Percentiles rank a stretch among this genome's conserved stretches.
These are phyloP conservation scores for Neogobius melanostomus DNA, from an alignment of 2,113 vertebrate species.

Conservation along the genomic window DNA sequence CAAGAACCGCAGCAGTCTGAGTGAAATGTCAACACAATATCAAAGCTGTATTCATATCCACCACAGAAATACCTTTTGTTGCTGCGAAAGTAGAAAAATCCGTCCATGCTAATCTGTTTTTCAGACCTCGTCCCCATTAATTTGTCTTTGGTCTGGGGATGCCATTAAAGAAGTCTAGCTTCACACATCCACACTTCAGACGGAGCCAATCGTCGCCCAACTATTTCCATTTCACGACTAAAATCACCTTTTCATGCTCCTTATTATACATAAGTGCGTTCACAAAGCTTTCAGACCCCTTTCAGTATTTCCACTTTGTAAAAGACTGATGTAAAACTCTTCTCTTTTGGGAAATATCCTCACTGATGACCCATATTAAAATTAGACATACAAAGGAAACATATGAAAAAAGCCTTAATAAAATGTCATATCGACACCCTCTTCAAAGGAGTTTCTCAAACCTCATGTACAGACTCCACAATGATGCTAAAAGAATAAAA, in stretches of 20 bases:
- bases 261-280: background rate
- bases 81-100: conserved; percentile 3
- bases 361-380: too few relatives aligned
- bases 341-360: too few relatives aligned
- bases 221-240: background rate
- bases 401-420: too few relatives aligned
- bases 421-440: too few relatives aligned
- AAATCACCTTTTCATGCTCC: background rate
- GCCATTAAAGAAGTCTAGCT: background rate
- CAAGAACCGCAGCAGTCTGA: background rate
- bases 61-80: background rate
- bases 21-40: background rate
- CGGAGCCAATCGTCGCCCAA: background rate
- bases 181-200: conserved; percentile 1
- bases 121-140: conserved; percentile 5
- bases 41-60: conserved; percentile 7
- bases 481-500: too few relatives aligned
- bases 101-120: conserved; percentile 5
- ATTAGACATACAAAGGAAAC: too few relatives aligned
- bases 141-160: conserved; percentile 4
- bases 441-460: too few relatives aligned
- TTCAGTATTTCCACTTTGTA: too few relatives aligned
- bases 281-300: too few relatives aligned
- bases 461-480: too few relatives aligned
- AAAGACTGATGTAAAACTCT: too few relatives aligned